Evolutionary conservation across 2,797 vertebrate genomes (phyloP).

Genomic region (Coranthus polyacanthus): DNA sequence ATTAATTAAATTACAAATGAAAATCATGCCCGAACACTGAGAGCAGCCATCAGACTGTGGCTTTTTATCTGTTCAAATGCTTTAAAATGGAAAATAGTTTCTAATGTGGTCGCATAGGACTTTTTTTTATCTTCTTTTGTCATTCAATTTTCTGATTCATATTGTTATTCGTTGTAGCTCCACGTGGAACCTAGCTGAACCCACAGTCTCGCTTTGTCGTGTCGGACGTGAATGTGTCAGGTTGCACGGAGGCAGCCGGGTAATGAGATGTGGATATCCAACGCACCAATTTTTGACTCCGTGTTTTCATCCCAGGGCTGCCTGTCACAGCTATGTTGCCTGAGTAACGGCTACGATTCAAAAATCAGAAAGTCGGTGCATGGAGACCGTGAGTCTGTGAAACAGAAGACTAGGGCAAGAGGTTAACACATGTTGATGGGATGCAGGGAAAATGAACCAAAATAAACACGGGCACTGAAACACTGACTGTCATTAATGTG

Average conservation of each 20-base stretch:
- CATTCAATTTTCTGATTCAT: conserved; percentile 39
- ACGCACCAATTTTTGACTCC: conserved; percentile 54
- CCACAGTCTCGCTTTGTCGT: conserved; percentile 18
- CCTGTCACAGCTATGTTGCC: conserved; percentile 56
- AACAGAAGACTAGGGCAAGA: conserved; percentile 39
- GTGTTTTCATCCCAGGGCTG: conserved; percentile 52
- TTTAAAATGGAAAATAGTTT: conserved; percentile 39
- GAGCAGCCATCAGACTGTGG: conserved; percentile 38
- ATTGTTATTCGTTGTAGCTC: conserved; percentile 8
- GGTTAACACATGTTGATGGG: conserved; percentile 41
- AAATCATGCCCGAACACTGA: conserved; percentile 62
- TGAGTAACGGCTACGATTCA: conserved; percentile 43
- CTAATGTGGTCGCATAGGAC: conserved; percentile 18
- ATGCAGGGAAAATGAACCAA: conserved; percentile 9
- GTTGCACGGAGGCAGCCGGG: conserved; percentile 41
- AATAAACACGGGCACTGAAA: conserved; percentile 30
- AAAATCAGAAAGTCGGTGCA: conserved; percentile 21
- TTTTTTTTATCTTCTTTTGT: conserved; percentile 25
- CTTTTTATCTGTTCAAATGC: conserved; percentile 31
- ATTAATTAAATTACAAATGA: conserved; percentile 78
- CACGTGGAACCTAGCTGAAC: too few species aligned
- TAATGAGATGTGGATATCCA: conserved; percentile 65
- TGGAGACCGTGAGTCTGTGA: conserved; percentile 36
- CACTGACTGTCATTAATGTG: background rate
- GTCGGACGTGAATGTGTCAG: conserved; percentile 35